These are phyloP conservation scores for Myzus persicae DNA, from an alignment of 1,140 invertebrate species.

Conservation along the genomic window DNA sequence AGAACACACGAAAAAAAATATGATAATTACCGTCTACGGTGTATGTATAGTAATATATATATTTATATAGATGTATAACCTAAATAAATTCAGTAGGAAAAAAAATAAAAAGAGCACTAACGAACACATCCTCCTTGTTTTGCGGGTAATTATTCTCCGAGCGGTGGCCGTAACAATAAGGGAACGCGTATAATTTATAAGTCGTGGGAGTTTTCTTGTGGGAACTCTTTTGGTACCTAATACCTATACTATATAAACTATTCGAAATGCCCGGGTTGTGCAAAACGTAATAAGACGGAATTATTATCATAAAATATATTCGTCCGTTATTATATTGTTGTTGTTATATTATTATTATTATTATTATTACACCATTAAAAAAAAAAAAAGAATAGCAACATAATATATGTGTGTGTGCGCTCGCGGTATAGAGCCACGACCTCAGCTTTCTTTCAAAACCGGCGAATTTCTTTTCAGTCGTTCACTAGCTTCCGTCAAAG, in stretches of 20 bases:
- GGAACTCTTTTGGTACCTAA: conserved; percentile 42
- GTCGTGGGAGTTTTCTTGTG: conserved; percentile 59
- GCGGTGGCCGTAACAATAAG: conserved; percentile 41
- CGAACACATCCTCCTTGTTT: conserved; percentile 56
- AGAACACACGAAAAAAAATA: conserved; percentile 21
- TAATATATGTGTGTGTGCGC: not conserved
- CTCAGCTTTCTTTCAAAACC: conserved; percentile 53
- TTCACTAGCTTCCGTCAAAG: conserved; percentile 24
- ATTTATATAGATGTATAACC: conserved; percentile 22
- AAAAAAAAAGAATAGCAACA: conserved; percentile 35
- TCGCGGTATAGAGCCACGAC: not conserved
- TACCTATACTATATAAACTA: not conserved
- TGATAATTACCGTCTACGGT: conserved; percentile 33
- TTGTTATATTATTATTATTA: conserved; percentile 6
- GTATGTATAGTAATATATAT: not conserved
- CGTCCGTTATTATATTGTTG: conserved; percentile 45
- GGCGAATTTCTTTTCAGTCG: conserved; percentile 57
- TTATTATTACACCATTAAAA: conserved; percentile 54
- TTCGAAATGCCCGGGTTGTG: conserved; percentile 50
- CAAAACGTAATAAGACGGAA: conserved; percentile 57
- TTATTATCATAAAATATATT: conserved; percentile 56
- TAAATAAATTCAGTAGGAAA: conserved; percentile 55
- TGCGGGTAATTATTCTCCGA: conserved; percentile 46
- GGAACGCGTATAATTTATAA: conserved; percentile 56
- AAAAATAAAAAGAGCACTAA: conserved; percentile 46